Percentiles rank a stretch among this genome's conserved stretches.
phyloP scores from a whole-genome alignment of 1,140 invertebrate species.

The Neodiprion pinetum region DNA sequence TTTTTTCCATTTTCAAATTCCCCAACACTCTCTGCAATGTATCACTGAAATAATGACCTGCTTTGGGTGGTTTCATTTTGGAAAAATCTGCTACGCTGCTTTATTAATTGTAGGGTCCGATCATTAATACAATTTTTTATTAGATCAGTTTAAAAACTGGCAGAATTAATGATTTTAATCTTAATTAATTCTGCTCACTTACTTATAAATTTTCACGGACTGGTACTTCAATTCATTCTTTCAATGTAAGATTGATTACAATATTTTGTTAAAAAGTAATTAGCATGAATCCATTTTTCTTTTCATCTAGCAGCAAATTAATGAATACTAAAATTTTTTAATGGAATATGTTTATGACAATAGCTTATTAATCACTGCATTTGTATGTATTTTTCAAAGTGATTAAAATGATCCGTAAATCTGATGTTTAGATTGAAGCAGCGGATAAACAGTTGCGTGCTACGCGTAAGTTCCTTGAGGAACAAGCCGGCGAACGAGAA shows the following conservation, averaged over 20 bases:
- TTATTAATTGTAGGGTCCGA: too few species aligned
- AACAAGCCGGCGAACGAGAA: constrained; percentile 80
- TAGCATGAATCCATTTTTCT: too few species aligned
- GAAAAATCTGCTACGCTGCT: too few species aligned
- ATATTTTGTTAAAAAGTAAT: too few species aligned
- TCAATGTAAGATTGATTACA: not conserved
- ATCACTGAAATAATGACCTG: not conserved
- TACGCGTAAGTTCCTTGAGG: constrained; percentile 78
- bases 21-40: not conserved
- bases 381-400: not conserved
- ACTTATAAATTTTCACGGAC: not conserved
- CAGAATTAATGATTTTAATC: not conserved
- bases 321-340: not conserved
- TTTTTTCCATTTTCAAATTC: not conserved
- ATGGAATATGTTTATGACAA: constrained; percentile 15
- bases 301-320: too few species aligned
- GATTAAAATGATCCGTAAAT: constrained; percentile 7
- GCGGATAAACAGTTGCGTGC: constrained; percentile 80
- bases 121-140: not conserved
- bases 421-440: constrained; percentile 70
- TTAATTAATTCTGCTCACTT: not conserved
- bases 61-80: not conserved
- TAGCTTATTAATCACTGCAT: constrained; percentile 30
- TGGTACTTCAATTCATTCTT: not conserved
- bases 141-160: not conserved